A percentile compares a stretch with the other conserved stretches of the same genome.
These are phyloP conservation scores for Pinctada fucata DNA, from an alignment of 2,888 invertebrate genomes.

Conservation along the genomic window DNA sequence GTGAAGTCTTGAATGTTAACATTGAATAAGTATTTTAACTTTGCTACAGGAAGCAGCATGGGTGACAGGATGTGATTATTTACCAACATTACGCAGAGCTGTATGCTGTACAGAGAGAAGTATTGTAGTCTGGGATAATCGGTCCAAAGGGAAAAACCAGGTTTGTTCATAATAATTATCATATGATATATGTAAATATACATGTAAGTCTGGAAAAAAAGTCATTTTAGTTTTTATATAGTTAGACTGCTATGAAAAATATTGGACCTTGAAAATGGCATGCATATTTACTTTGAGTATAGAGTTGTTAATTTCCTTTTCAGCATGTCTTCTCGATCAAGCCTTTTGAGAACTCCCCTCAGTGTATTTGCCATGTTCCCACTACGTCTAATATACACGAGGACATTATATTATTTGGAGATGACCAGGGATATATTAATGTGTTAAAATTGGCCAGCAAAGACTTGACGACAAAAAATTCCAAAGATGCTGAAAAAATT, in stretches of 20 bases:
- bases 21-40: too few species aligned
- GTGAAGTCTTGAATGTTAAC: too few species aligned
- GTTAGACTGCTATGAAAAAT: too few species aligned
- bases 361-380: constrained; percentile 70
- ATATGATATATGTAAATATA: too few species aligned
- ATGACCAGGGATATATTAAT: constrained; percentile 74
- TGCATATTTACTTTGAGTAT: too few species aligned
- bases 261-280: too few species aligned
- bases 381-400: constrained; percentile 57
- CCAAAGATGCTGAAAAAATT: constrained; percentile 64
- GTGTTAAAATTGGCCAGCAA: constrained; percentile 68
- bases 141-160: constrained; percentile 73
- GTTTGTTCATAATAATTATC: constrained; percentile 23
- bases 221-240: too few species aligned
- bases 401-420: constrained; percentile 72
- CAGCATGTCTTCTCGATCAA: constrained; percentile 72
- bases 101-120: constrained; percentile 73
- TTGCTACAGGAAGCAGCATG: constrained; percentile 70
- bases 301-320: constrained; percentile 23
- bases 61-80: constrained; percentile 74
- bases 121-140: constrained; percentile 73
- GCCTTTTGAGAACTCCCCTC: constrained; percentile 73
- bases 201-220: too few species aligned
- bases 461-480: constrained; percentile 72
- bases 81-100: constrained; percentile 70